Evolutionary conservation across 2,888 invertebrate species (phyloP).

Genomic region (Pharmacophagus antenor): DNA sequence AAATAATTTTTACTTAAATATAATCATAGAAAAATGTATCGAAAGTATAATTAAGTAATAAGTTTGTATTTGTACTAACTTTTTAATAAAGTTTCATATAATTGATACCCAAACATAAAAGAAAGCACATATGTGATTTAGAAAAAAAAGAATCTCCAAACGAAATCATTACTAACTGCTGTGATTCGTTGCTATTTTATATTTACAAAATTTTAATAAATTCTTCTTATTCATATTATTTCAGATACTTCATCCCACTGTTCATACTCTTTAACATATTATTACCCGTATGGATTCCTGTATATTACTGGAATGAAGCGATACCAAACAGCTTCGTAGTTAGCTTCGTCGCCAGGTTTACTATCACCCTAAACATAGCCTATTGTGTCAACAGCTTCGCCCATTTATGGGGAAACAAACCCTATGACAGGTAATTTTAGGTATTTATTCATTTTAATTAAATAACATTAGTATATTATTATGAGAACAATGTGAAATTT

Average conservation of each 20-base stretch:
- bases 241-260: slow-evolving; percentile 85
- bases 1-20: no score
- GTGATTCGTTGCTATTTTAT: neutral
- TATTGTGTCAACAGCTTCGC: slow-evolving; percentile 97
- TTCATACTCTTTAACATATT: slow-evolving; percentile 85
- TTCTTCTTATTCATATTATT: no score
- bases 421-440: slow-evolving; percentile 89
- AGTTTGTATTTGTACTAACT: no score
- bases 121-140: neutral
- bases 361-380: slow-evolving; percentile 92
- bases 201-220: no score
- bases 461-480: no score
- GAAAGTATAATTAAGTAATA: no score
- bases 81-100: no score
- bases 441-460: neutral
- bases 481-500: no score
- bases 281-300: slow-evolving; percentile 88
- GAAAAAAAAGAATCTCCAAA: neutral
- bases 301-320: slow-evolving; percentile 91
- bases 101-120: neutral
- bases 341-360: slow-evolving; percentile 91
- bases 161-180: neutral
- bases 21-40: neutral
- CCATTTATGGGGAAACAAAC: slow-evolving; percentile 95
- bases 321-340: slow-evolving; percentile 90